Conservation (phyloP, 2,797 vertebrate species). For the Odontamblyopus rebecca region DNA sequence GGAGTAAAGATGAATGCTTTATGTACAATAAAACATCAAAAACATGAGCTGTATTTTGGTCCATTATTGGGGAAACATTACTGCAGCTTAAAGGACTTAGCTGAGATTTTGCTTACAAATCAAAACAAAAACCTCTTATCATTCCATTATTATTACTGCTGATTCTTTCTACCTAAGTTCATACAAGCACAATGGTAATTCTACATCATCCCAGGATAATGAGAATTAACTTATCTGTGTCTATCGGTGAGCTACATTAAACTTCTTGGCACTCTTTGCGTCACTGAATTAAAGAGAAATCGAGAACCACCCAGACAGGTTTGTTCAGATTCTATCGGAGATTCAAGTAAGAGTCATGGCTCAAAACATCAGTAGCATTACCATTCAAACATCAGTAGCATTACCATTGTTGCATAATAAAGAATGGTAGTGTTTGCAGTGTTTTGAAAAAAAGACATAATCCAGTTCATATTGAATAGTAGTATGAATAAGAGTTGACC, state of each 20-base stretch:
- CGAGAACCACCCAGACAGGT: neutral
- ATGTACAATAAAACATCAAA: no score
- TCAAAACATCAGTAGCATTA: neutral
- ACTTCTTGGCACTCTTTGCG: neutral
- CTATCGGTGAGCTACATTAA: neutral
- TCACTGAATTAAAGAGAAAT: neutral
- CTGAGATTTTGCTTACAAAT: neutral
- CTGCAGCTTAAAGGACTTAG: neutral
- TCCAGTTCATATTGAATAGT: no score
- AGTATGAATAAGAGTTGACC: no score
- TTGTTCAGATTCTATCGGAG: neutral
- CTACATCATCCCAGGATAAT: neutral
- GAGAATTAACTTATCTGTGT: neutral
- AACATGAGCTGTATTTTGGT: no score
- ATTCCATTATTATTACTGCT: neutral
- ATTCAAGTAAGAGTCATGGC: neutral
- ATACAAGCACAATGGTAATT: neutral
- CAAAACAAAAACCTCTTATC: neutral
- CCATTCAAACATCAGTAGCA: neutral
- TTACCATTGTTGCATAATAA: neutral
- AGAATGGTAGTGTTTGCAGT: neutral
- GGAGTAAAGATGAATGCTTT: no score
- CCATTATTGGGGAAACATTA: no score
- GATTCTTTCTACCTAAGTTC: neutral
- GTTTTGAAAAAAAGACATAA: neutral